Evolutionary conservation across 2,113 vertebrate genomes (phyloP).

Genomic region (Zosterops hypoxanthus): DNA sequence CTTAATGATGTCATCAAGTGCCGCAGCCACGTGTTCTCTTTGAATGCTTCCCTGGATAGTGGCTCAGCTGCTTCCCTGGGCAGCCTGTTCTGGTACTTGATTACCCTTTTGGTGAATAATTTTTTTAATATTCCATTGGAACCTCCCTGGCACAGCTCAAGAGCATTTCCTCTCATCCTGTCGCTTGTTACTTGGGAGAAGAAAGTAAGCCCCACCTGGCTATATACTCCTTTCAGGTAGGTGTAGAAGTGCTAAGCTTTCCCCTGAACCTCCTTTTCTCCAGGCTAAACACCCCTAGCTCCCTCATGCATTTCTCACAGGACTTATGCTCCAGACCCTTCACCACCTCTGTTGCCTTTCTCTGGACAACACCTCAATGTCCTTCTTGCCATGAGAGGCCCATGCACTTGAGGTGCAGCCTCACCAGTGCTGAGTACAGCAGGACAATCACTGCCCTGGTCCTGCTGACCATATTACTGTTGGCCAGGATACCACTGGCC

Average conservation of each 20-base stretch:
- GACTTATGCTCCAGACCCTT: not conserved
- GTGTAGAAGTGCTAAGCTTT: not conserved
- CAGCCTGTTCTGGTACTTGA: not conserved
- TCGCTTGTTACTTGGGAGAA: not conserved
- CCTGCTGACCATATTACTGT: not conserved
- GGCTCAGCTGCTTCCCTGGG: not conserved
- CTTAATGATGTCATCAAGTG: not conserved
- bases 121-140: not conserved
- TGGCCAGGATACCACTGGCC: not conserved
- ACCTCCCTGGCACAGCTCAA: not conserved
- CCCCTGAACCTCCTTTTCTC: not conserved
- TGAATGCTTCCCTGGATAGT: rapidly evolving
- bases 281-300: not conserved
- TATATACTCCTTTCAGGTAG: not conserved
- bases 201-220: not conserved
- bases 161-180: not conserved
- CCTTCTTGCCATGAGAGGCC: not conserved
- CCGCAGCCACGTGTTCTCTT: not conserved
- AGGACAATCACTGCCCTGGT: not conserved
- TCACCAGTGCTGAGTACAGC: not conserved
- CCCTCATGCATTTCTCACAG: not conserved
- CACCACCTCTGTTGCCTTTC: not conserved
- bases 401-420: not conserved
- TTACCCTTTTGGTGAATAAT: not conserved
- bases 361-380: not conserved